Evolutionary conservation across 2,113 vertebrate species (phyloP).

Genomic region (Apteryx mantelli): DNA sequence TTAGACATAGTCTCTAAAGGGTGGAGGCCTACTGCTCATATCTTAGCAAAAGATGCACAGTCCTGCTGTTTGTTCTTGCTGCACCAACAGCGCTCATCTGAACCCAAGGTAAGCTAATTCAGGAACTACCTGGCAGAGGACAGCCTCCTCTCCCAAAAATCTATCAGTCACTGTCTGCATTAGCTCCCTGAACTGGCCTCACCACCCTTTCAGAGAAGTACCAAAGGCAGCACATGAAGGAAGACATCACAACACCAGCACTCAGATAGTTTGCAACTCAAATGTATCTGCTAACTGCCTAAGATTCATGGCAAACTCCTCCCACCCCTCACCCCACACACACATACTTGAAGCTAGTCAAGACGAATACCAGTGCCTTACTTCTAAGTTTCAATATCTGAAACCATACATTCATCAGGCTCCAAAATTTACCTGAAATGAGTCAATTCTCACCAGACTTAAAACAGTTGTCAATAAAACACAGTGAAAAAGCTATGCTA

Average conservation of each 20-base stretch:
- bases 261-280: too few relatives aligned
- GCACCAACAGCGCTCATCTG: background rate
- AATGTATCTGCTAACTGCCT: too few relatives aligned
- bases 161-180: too few relatives aligned
- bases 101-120: background rate
- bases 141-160: background rate
- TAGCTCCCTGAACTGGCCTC: background rate
- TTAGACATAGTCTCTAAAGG: background rate
- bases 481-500: background rate
- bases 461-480: background rate
- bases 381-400: background rate
- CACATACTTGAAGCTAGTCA: background rate
- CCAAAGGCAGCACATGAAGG: background rate
- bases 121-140: background rate
- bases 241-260: background rate
- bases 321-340: rapidly evolving
- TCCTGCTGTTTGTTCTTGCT: background rate
- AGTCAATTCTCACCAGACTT: background rate
- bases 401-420: rapidly evolving
- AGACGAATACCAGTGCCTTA: background rate
- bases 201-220: background rate
- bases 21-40: background rate
- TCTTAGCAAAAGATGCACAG: background rate
- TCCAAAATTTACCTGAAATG: too few relatives aligned
- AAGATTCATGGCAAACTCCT: background rate